A percentile compares a stretch with the other conserved stretches of the same genome.
Conservation (phyloP, 2,797 vertebrate genomes). For the Petrocephalus sullivani region DNA sequence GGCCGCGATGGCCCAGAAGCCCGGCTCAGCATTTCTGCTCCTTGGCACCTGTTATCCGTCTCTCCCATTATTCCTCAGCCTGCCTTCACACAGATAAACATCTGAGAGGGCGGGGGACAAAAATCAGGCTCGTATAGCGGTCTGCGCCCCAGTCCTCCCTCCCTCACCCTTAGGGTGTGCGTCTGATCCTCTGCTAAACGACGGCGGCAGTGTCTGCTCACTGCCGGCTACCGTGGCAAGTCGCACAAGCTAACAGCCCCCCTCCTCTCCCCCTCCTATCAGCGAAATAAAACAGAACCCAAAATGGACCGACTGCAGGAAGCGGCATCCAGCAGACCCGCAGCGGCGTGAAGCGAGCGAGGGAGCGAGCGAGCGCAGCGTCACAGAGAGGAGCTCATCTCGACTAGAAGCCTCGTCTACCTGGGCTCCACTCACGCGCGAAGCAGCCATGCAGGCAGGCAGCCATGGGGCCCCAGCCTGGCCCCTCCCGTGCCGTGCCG, state of each 20-base stretch:
- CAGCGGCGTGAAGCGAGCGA: neutral
- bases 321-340: neutral
- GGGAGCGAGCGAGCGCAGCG: slow-evolving; percentile 15
- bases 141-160: no score
- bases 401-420: slow-evolving; percentile 10
- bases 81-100: neutral
- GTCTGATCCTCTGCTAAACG: no score
- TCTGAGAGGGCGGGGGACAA: neutral
- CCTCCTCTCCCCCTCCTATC: neutral
- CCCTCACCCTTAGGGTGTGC: no score
- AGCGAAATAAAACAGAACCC: neutral
- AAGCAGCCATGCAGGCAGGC: slow-evolving; percentile 60
- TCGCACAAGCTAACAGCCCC: neutral
- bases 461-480: slow-evolving; percentile 50
- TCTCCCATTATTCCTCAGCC: neutral
- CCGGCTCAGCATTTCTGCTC: neutral
- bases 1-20: neutral
- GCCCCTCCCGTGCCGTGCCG: neutral
- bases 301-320: neutral
- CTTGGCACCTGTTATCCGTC: neutral
- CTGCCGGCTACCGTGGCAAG: neutral
- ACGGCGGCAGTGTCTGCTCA: neutral
- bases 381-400: neutral
- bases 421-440: slow-evolving; percentile 62
- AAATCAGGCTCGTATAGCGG: neutral